Base-by-base conservation (phyloP, 2,113 vertebrate genomes). In the Edolisoma coerulescens region DNA sequence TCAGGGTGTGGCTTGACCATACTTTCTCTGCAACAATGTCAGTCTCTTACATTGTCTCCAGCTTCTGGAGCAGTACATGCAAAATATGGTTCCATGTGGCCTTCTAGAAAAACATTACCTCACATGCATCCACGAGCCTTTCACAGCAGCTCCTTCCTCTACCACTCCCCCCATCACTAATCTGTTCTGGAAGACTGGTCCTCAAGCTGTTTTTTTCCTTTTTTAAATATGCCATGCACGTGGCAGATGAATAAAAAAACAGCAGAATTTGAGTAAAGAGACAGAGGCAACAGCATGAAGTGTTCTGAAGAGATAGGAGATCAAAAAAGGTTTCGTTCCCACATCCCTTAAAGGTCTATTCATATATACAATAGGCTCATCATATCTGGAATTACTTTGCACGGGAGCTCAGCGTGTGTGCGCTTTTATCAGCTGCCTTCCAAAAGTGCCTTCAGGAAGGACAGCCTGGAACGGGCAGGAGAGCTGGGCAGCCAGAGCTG, bases 271-370 rank as follows among this genome's bases (percentile, higher is more conserved):
- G 33, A 92, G 45, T 39, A 56, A 94, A 79, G 81, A 93, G 61
- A 76, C n/a, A 82, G 65, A 93, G 59, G 67, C n/a, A 93, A 77
- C 0, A 2, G 45, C 63, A 65, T 32, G n/a, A 96, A 90, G 52
- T 69, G 61, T 85, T 96, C 87, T 63, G 87, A 82, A 91, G 91
- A 91, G 84, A 90, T 39, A 91, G 78, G 65, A 96, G 74, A 97
- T 95, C 84, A 96, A 95, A 94, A 95, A 94, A 52, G 32, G 53
- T 61, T 89, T 76, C 1, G 0, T 87, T 96, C 64, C 6, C 27
- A 68, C 27, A 89, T 91, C 61, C 89, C 87, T 92, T 84, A 84
- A 84, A 91, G 91, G 81, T 86, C 81, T 94, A 85, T 94, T 92
- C 85, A 54, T 8, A 70, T 18, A 79, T 11, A 87, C 76, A 94